These are phyloP conservation scores for Cydia strobilella DNA, from an alignment of 1,140 invertebrate species.

Conservation along the genomic window DNA sequence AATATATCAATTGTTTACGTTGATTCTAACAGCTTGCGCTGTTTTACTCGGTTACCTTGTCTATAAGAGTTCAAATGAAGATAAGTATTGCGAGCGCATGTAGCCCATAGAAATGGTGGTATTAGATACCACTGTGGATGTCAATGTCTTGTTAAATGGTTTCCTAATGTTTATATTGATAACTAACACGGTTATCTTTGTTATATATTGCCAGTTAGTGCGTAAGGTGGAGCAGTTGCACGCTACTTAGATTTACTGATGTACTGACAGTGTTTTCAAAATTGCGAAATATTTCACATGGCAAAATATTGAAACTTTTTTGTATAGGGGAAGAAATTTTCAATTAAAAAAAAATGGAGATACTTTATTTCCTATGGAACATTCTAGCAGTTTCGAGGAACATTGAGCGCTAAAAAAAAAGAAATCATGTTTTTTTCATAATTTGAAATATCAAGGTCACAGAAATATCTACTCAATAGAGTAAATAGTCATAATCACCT, in stretches of 20 bases:
- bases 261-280: background rate
- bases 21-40: constrained; percentile 52
- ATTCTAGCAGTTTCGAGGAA: no score
- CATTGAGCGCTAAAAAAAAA: no score
- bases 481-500: no score
- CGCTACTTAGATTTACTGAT: constrained; percentile 11
- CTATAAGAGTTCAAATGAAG: constrained; percentile 53
- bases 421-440: no score
- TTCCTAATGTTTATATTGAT: constrained; percentile 43
- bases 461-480: no score
- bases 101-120: constrained; percentile 62
- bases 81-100: constrained; percentile 61
- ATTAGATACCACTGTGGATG: constrained; percentile 48
- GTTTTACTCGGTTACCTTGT: constrained; percentile 58
- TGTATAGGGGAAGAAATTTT: no score
- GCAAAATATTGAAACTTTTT: no score
- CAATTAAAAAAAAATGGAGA: no score
- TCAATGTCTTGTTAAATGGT: constrained; percentile 40
- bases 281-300: no score
- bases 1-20: constrained; percentile 56
- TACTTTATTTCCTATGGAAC: no score
- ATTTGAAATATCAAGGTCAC: no score
- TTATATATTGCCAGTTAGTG: constrained; percentile 53
- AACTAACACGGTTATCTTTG: constrained; percentile 48
- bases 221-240: constrained; percentile 44